These are phyloP conservation scores for Melieria picta DNA, from an alignment of 2,888 invertebrate genomes.

Conservation along the genomic window DNA sequence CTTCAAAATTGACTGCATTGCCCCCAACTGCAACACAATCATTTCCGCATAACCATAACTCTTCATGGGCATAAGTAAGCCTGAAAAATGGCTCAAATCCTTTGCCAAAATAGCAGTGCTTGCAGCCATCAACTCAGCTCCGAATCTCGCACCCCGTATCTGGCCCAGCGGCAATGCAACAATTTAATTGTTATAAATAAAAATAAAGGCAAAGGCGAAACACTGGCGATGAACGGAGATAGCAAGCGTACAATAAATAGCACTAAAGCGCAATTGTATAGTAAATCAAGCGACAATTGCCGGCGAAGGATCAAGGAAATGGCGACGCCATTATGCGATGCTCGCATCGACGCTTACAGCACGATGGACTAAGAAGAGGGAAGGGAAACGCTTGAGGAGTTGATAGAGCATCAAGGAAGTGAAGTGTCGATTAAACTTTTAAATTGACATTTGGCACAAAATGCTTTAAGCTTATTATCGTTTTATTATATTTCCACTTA, in stretches of 20 bases:
- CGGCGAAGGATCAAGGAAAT: not conserved
- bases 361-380: not conserved
- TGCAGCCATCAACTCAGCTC: not conserved
- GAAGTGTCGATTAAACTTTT: constrained; percentile 24
- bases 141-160: not conserved
- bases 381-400: not conserved
- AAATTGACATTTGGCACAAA: constrained; percentile 19
- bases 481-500: constrained; percentile 12
- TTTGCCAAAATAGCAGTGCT: not conserved
- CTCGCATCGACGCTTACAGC: not conserved
- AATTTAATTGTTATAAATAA: constrained; percentile 1
- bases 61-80: too few species aligned
- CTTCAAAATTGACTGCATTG: too few species aligned
- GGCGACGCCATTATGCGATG: not conserved
- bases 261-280: not conserved
- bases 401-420: not conserved
- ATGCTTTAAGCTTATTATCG: constrained; percentile 19
- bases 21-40: too few species aligned
- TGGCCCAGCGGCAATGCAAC: not conserved
- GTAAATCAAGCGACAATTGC: not conserved
- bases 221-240: not conserved
- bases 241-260: not conserved
- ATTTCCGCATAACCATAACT: too few species aligned
- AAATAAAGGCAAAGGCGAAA: not conserved
- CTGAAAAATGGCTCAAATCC: not conserved